Evolutionary conservation across 2,113 vertebrate genomes (phyloP).

Genomic region (Oncorhynchus mykiss): DNA sequence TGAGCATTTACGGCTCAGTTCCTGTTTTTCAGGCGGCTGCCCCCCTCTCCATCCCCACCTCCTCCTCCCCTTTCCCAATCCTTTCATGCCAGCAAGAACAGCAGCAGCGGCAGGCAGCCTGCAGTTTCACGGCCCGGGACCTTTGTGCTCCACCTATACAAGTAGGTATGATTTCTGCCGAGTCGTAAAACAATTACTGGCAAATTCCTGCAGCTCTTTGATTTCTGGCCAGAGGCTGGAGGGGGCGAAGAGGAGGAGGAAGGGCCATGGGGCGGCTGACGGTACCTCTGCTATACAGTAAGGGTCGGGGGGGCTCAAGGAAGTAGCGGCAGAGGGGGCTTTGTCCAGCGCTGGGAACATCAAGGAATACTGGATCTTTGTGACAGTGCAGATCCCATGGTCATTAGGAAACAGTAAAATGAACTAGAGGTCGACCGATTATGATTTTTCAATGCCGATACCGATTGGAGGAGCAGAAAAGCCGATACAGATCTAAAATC

Average conservation of each 20-base stretch:
- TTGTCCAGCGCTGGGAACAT: slow-evolving; percentile 48
- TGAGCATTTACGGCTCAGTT: slow-evolving; percentile 90
- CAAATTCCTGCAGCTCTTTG: slow-evolving; percentile 80
- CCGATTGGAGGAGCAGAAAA: no score
- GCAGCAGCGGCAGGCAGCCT: slow-evolving; percentile 77
- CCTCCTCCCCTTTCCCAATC: slow-evolving; percentile 65
- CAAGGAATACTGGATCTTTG: slow-evolving; percentile 43
- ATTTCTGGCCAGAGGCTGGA: slow-evolving; percentile 70
- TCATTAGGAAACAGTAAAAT: not conserved
- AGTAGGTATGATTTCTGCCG: slow-evolving; percentile 83
- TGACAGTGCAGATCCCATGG: not conserved
- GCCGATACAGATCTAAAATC: no score
- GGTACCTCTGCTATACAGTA: slow-evolving; percentile 47
- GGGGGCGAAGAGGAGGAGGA: slow-evolving; percentile 5
- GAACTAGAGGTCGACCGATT: no score
- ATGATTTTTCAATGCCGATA: no score
- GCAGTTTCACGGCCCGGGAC: slow-evolving; percentile 78
- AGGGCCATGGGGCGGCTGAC: slow-evolving; percentile 69
- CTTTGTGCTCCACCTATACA: slow-evolving; percentile 84
- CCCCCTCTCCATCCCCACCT: slow-evolving; percentile 61
- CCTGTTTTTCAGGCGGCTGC: slow-evolving; percentile 82
- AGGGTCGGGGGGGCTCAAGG: slow-evolving; percentile 13
- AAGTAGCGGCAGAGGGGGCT: slow-evolving; percentile 51
- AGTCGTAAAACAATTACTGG: slow-evolving; percentile 88
- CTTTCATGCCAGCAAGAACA: slow-evolving; percentile 74